A percentile compares a stretch with the other conserved stretches of the same genome.
These are phyloP conservation scores for Bucorvus abyssinicus DNA, from an alignment of 2,797 vertebrate species.

Conservation along the genomic window DNA sequence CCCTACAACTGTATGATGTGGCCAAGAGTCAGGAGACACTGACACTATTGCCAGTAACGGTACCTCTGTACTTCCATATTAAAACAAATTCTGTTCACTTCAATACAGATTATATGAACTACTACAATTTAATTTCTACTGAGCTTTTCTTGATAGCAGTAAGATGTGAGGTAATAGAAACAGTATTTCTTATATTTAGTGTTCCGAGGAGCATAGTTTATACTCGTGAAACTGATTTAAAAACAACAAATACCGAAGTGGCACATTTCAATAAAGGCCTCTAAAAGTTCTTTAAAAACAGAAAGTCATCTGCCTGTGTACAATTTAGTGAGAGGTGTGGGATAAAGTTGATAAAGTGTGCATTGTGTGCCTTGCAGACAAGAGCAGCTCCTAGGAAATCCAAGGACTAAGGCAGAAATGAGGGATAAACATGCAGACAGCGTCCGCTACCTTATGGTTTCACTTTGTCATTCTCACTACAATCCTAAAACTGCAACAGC, in stretches of 20 bases:
- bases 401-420: background rate
- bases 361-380: background rate
- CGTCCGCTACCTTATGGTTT: fast-evolving
- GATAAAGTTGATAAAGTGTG: too few species aligned
- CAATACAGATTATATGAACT: background rate
- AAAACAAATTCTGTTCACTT: background rate
- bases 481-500: background rate
- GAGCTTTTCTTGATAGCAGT: background rate
- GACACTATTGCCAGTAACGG: background rate
- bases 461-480: background rate
- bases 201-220: background rate
- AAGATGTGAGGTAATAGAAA: background rate
- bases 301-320: fast-evolving
- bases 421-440: background rate
- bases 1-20: background rate
- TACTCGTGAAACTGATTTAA: background rate
- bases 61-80: background rate
- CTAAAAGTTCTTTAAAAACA: background rate
- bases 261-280: background rate
- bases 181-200: background rate
- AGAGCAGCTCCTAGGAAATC: background rate
- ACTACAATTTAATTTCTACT: background rate
- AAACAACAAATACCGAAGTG: background rate
- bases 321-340: background rate
- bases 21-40: background rate